Evolutionary conservation across 2,113 vertebrate genomes (phyloP).

Genomic region (Ophiodon elongatus): DNA sequence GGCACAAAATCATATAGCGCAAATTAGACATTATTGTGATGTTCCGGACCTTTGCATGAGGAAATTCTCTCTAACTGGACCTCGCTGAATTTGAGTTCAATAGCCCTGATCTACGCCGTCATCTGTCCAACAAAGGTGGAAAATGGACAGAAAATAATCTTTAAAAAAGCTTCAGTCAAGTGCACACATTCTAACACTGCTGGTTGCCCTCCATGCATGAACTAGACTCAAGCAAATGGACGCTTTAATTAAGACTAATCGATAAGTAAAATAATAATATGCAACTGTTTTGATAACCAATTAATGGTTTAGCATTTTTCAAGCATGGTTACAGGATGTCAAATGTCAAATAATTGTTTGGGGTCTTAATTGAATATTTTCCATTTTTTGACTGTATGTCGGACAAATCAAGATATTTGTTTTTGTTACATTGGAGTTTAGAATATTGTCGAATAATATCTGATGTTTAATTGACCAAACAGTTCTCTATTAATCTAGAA

Average conservation of each 20-base stretch:
- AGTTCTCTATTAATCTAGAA: background rate
- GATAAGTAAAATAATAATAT: background rate
- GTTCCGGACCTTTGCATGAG: too few relatives aligned
- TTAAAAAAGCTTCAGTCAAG: conserved; percentile 20
- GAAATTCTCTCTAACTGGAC: too few relatives aligned
- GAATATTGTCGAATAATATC: background rate
- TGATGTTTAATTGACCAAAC: background rate
- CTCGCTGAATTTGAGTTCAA: too few relatives aligned
- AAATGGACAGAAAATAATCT: background rate
- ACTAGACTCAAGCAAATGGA: background rate
- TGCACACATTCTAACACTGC: conserved; percentile 30
- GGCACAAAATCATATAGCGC: too few relatives aligned
- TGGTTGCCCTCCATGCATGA: background rate
- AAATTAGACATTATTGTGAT: too few relatives aligned
- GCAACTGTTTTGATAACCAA: background rate
- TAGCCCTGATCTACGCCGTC: too few relatives aligned
- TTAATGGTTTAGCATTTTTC: background rate
- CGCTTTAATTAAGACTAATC: background rate
- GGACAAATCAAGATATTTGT: background rate
- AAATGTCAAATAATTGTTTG: background rate
- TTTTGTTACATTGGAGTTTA: background rate
- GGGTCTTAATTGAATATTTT: background rate
- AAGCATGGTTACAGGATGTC: background rate
- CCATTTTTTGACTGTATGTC: background rate
- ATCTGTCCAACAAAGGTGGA: background rate